A percentile compares a stretch with the other conserved stretches of the same genome.
Evolutionary conservation across 2,888 invertebrate genomes (phyloP).

Genomic region (Epistrophe grossulariae): DNA sequence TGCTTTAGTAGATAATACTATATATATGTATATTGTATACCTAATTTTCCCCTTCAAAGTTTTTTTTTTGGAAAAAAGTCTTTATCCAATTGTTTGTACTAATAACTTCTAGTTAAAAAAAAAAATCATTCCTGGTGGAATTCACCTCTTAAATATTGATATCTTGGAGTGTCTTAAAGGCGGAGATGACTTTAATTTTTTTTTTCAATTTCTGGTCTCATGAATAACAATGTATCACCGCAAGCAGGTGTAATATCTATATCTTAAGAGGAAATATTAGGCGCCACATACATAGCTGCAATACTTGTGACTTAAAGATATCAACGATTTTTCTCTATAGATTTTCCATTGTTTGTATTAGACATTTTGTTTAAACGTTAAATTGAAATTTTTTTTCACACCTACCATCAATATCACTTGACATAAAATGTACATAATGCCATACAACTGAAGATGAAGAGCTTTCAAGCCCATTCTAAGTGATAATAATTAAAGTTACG

Average conservation of each 20-base stretch:
- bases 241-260: constrained; percentile 29
- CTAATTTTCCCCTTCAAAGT: no score
- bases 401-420: constrained; percentile 27
- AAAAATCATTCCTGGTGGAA: neutral
- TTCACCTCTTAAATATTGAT: neutral
- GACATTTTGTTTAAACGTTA: constrained; percentile 43
- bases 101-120: no score
- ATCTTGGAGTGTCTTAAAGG: constrained; percentile 12
- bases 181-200: neutral
- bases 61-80: no score
- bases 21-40: no score
- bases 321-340: neutral
- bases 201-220: constrained; percentile 7
- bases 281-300: constrained; percentile 36
- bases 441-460: constrained; percentile 26
- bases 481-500: neutral
- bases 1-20: no score
- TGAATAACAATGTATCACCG: constrained; percentile 1
- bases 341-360: constrained; percentile 41
- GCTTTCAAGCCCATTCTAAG: constrained; percentile 41
- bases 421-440: constrained; percentile 50
- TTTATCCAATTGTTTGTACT: no score
- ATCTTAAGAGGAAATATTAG: constrained; percentile 25
- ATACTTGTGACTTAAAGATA: neutral
- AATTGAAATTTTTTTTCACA: constrained; percentile 28